A percentile compares a stretch with the other conserved stretches of the same genome.
Conservation (phyloP, 2,888 invertebrate genomes). For the Dolichopus griseipennis region DNA sequence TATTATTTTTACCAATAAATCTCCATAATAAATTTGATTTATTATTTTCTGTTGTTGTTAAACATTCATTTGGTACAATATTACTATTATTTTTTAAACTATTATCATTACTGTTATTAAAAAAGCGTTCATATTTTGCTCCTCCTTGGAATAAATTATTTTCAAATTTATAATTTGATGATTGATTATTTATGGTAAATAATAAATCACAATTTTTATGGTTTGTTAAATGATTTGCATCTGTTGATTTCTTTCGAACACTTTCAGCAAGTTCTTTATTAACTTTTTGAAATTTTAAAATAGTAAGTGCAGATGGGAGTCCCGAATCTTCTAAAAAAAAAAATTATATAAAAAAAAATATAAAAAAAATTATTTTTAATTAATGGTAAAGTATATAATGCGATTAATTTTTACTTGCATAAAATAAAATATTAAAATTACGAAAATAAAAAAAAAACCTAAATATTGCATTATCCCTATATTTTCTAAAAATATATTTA, state of each 20-base stretch:
- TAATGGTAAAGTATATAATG: too few relatives aligned
- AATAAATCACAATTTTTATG: neutral
- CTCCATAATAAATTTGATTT: neutral
- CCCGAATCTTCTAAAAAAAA: neutral
- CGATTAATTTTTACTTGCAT: too few relatives aligned
- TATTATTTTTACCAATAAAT: neutral
- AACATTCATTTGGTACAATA: neutral
- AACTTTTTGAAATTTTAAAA: slow-evolving; percentile 8
- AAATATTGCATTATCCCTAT: too few relatives aligned
- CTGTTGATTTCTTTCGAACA: neutral
- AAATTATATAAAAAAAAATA: neutral
- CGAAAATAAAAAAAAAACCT: too few relatives aligned
- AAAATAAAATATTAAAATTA: too few relatives aligned
- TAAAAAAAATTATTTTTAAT: too few relatives aligned
- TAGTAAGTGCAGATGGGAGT: neutral
- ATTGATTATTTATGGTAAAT: neutral
- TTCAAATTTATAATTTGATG: neutral
- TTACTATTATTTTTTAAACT: neutral
- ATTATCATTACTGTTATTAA: neutral
- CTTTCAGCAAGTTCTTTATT: neutral
- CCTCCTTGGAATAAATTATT: neutral
- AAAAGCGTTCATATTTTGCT: neutral
- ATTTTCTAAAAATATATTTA: too few relatives aligned
- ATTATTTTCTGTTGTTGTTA: neutral
- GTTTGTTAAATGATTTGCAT: neutral